A percentile compares a stretch with the other conserved stretches of the same genome.
Evolutionary conservation across 2,888 invertebrate genomes (phyloP).

Genomic region (Apamea sordens): DNA sequence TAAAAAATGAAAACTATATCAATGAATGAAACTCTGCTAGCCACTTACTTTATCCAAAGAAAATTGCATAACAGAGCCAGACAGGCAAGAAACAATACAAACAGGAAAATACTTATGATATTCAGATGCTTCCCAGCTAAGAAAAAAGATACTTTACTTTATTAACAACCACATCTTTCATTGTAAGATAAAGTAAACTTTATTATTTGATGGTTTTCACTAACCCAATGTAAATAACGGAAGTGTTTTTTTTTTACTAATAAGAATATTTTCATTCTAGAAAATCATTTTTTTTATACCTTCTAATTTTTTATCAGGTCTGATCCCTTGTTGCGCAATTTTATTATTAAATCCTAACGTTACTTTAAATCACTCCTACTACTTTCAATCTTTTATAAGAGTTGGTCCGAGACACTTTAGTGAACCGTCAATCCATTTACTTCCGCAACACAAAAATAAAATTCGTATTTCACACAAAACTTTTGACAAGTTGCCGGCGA

Average conservation of each 20-base stretch:
- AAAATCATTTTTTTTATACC: not conserved
- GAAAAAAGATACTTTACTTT: conserved; percentile 20
- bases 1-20: not conserved
- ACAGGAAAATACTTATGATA: conserved; percentile 59
- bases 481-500: conserved; percentile 78
- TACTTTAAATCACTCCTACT: not conserved
- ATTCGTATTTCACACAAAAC: conserved; percentile 73
- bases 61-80: conserved; percentile 21
- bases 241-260: not conserved
- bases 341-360: not conserved
- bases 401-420: conserved; percentile 10
- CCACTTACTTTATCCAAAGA: conserved; percentile 15
- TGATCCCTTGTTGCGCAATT: not conserved
- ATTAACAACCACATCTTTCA: conserved; percentile 19
- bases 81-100: conserved; percentile 46
- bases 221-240: not conserved
- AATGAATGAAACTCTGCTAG: conserved; percentile 17
- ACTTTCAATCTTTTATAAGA: conserved; percentile 19
- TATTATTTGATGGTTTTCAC: not conserved
- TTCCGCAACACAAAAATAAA: conserved; percentile 64
- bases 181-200: conserved; percentile 9
- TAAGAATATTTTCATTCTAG: not conserved
- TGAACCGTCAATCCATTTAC: conserved; percentile 46
- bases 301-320: not conserved
- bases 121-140: conserved; percentile 19